Evolutionary conservation across 2,888 invertebrate genomes (phyloP).

Genomic region (Elysia crispata): DNA sequence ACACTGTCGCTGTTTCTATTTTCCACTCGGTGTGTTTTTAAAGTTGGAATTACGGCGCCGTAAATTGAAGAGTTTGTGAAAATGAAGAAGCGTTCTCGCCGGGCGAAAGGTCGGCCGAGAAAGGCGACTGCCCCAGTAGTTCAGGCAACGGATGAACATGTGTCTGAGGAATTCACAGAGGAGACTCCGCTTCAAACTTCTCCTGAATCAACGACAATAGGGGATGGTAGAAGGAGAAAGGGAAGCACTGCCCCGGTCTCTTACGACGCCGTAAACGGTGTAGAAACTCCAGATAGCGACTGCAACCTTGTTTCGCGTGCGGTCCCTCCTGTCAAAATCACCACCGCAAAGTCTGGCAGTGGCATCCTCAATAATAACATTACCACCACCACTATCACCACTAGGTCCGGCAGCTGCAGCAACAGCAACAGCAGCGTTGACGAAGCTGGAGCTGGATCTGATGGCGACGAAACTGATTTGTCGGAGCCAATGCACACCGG

Average conservation of each 20-base stretch:
- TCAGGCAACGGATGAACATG: neutral
- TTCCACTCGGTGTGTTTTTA: neutral
- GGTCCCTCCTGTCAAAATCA: neutral
- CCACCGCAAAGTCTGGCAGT: neutral
- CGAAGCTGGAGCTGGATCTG: slow-evolving; percentile 25
- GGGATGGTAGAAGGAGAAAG: neutral
- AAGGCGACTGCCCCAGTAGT: neutral
- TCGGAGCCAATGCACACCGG: slow-evolving; percentile 51
- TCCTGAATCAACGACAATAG: neutral
- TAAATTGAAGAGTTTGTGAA: too few relatives aligned
- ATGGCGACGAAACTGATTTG: slow-evolving; percentile 40
- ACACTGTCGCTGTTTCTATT: too few relatives aligned
- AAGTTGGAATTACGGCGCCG: slow-evolving; percentile 37
- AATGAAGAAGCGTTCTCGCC: slow-evolving; percentile 36
- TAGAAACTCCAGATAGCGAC: neutral
- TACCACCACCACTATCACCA: neutral
- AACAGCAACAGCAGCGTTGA: slow-evolving; percentile 31
- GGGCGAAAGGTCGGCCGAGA: slow-evolving; percentile 28
- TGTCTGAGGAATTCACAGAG: too few relatives aligned
- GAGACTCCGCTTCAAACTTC: too few relatives aligned
- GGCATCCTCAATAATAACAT: neutral
- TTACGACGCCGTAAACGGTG: slow-evolving; percentile 22
- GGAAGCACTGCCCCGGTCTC: neutral
- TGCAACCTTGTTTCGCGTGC: neutral
- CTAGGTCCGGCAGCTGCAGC: neutral